Conservation (phyloP, 2,888 invertebrate genomes). For the Tinea pellionella region DNA sequence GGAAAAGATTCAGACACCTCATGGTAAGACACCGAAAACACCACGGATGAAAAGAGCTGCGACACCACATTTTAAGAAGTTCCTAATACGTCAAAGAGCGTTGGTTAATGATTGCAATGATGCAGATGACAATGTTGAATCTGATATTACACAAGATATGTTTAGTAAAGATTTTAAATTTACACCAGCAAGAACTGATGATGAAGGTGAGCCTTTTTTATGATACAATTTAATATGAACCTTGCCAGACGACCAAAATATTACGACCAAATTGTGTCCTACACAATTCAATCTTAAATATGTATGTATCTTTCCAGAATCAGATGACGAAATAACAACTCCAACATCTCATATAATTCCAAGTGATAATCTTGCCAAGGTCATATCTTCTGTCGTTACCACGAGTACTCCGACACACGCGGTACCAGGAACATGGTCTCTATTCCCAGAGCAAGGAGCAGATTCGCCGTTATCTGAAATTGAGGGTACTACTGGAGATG, state of each 20-base stretch:
- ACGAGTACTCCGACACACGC: constrained; percentile 58
- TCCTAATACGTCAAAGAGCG: constrained; percentile 39
- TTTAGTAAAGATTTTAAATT: constrained; percentile 19
- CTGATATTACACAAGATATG: constrained; percentile 14
- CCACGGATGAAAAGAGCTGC: constrained; percentile 38
- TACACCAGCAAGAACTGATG: constrained; percentile 34
- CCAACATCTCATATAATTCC: constrained; percentile 41
- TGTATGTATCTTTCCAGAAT: constrained; percentile 22
- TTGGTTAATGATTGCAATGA: constrained; percentile 27
- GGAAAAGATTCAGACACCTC: constrained; percentile 28
- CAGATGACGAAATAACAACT: constrained; percentile 40
- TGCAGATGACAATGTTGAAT: constrained; percentile 21
- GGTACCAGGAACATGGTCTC: constrained; percentile 37
- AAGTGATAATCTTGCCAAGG: constrained; percentile 23
- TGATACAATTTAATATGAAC: too few species aligned
- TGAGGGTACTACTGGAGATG: constrained; percentile 34
- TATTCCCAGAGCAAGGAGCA: constrained; percentile 46
- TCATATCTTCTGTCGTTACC: constrained; percentile 43
- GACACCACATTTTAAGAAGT: constrained; percentile 52
- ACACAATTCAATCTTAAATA: too few species aligned
- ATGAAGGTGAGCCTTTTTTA: constrained; percentile 26
- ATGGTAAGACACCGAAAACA: constrained; percentile 39
- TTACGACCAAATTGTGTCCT: too few species aligned
- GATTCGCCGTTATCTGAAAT: constrained; percentile 61
- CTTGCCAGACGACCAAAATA: too few species aligned